These are phyloP conservation scores for Phyllotis vaccarum DNA, from an alignment of 2,797 vertebrate genomes.

Conservation along the genomic window DNA sequence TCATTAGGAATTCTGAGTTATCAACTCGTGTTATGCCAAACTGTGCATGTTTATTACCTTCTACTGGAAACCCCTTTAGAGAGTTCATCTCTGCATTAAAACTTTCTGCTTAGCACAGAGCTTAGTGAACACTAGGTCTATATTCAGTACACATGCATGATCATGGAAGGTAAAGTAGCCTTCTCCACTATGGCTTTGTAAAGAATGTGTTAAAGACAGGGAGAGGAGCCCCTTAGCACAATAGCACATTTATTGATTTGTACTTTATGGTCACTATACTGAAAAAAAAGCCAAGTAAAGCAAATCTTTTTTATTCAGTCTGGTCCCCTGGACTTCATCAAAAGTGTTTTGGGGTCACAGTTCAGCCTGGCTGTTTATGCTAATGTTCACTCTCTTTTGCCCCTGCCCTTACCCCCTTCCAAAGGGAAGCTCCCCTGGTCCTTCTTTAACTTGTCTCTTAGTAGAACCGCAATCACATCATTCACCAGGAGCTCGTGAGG, in stretches of 20 bases:
- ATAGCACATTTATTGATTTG: slow-evolving; percentile 6
- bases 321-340: background rate
- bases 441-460: background rate
- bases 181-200: background rate
- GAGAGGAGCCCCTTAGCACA: background rate
- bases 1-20: slow-evolving; percentile 1
- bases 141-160: background rate
- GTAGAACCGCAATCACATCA: background rate
- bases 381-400: background rate
- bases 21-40: background rate
- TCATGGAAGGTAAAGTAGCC: background rate
- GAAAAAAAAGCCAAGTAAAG: background rate
- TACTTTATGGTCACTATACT: background rate
- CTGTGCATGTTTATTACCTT: background rate
- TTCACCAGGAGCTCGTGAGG: background rate
- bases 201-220: background rate
- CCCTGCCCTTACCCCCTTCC: background rate
- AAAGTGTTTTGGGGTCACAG: background rate
- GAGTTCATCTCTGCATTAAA: background rate
- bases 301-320: background rate
- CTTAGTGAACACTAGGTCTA: background rate
- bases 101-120: background rate
- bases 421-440: background rate
- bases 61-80: background rate
- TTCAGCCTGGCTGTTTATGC: slow-evolving; percentile 19